Conservation (phyloP, 2,113 vertebrate species). For the Mobula birostris region DNA sequence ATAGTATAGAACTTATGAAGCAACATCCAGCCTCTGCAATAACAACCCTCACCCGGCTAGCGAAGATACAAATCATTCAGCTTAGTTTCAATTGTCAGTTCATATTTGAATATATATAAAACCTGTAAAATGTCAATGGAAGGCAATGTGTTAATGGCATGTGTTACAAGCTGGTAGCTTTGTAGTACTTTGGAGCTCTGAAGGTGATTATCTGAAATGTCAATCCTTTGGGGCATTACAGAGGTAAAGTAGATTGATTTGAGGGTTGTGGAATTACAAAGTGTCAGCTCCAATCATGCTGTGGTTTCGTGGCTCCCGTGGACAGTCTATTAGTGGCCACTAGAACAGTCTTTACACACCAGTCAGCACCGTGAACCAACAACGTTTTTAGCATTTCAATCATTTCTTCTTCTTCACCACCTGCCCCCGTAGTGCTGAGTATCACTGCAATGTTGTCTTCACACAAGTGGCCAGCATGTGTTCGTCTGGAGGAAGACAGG, state of each 20-base stretch:
- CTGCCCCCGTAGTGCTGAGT: too few relatives aligned
- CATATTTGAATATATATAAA: not conserved
- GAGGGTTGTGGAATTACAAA: not conserved
- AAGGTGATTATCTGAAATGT: slow-evolving; percentile 35
- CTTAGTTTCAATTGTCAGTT: not conserved
- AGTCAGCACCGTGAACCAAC: not conserved
- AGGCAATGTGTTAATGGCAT: not conserved
- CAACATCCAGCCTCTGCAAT: too few relatives aligned
- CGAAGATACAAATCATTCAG: not conserved
- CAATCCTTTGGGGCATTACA: not conserved
- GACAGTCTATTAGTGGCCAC: not conserved
- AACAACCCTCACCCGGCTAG: too few relatives aligned
- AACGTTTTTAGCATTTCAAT: not conserved
- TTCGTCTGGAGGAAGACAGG: too few relatives aligned
- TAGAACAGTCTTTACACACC: not conserved
- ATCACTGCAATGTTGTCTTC: not conserved
- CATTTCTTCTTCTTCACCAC: not conserved
- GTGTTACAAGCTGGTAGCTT: not conserved
- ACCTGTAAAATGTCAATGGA: not conserved
- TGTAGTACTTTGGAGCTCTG: slow-evolving; percentile 6
- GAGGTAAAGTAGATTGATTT: slow-evolving; percentile 23
- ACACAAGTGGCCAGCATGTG: too few relatives aligned
- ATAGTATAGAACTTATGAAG: too few relatives aligned
- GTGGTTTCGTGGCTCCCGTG: too few relatives aligned
- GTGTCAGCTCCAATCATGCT: not conserved